A percentile compares a stretch with the other conserved stretches of the same genome.
Evolutionary conservation across 2,888 invertebrate genomes (phyloP).

Genomic region (Acleris literana): DNA sequence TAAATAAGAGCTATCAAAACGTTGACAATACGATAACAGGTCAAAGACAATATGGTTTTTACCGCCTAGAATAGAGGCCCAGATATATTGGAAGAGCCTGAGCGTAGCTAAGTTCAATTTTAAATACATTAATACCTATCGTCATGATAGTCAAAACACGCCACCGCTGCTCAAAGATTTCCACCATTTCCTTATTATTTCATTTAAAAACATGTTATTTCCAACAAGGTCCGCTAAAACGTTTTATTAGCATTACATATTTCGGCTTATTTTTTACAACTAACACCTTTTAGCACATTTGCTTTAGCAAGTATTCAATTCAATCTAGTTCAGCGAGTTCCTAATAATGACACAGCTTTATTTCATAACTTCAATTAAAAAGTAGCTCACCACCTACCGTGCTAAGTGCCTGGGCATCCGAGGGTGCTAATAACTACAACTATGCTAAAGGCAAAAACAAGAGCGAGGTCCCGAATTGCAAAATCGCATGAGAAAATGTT

Average conservation of each 20-base stretch:
- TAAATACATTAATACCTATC: too few relatives aligned
- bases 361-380: conserved; percentile 34
- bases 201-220: too few relatives aligned
- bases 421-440: conserved; percentile 52
- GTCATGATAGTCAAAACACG: too few relatives aligned
- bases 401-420: conserved; percentile 41
- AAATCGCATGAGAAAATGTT: conserved; percentile 65
- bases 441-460: conserved; percentile 54
- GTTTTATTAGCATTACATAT: not conserved
- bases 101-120: too few relatives aligned
- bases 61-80: too few relatives aligned
- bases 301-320: not conserved
- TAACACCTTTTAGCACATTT: conserved; percentile 1
- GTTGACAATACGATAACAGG: too few relatives aligned
- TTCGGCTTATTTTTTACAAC: not conserved
- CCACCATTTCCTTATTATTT: too few relatives aligned
- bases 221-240: not conserved
- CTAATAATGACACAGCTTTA: conserved; percentile 7
- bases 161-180: too few relatives aligned
- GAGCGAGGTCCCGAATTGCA: conserved; percentile 73
- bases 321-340: not conserved
- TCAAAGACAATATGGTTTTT: too few relatives aligned
- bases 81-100: too few relatives aligned
- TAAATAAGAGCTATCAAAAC: too few relatives aligned
- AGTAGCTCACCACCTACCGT: conserved; percentile 28